Base-by-base conservation (phyloP, 1,140 invertebrate species). In the Oscheius sp. region DNA sequence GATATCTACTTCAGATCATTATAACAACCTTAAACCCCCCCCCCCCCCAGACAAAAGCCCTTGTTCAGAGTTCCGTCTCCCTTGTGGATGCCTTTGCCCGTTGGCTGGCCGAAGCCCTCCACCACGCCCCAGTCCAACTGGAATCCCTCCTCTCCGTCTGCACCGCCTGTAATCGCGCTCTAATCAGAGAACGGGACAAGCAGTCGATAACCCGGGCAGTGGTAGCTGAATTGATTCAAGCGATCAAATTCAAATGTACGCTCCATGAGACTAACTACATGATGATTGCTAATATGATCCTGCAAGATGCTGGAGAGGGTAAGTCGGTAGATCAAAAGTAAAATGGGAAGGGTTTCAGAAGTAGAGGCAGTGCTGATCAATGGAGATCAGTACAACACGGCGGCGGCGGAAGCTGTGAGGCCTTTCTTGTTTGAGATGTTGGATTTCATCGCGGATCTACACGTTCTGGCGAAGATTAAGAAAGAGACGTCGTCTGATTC, bases 391-490 rank as follows among this genome's bases (percentile, higher is more conserved):
- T 85, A 91, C 46, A 85, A 90, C 74, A 95, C 93, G 0, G 92
- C 91, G 80, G 91, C 93, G 1, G 91, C 92, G 0, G 96, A 99
- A 85, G 94, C 92, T 82, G 91, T 98, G 89, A 88, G 92, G 62
- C 91, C 91, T 73, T 92, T 97, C 83, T 88, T 98, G 4, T 89
- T 89, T n/a, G 96, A 99, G 85, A 91, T 94, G 65, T 87, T 98
- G 18, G 95, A 99, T 63, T 96, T 99, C 84, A 88, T 99, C 73
- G 90, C 92, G 13, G 96, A 99, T 85, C 92, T 97, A 78, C 94
- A 99, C 82, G 93, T 95, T 0, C 88, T 98, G 49, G 93, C 91
- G 67, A 97, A 96, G 89, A 91, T 99, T 31, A 98, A 98, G 20
- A 76, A 78, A 52, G 69, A 63, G 20, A 66, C 61, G 1, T 78